Conservation (phyloP, 2,797 vertebrate genomes). For the Pteropus rufus region DNA sequence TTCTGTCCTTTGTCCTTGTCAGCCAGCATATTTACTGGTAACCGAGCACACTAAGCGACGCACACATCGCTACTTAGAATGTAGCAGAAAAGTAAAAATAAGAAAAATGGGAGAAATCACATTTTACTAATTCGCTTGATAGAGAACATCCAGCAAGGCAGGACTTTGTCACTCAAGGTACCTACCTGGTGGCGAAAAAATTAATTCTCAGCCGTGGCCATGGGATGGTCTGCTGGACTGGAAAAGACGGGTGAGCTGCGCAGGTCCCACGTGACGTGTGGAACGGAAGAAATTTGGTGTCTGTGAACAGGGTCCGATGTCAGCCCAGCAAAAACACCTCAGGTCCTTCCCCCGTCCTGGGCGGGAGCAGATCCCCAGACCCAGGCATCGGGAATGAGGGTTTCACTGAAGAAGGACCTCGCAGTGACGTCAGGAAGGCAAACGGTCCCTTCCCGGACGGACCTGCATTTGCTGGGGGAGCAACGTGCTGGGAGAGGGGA, state of each 20-base stretch:
- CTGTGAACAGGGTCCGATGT: not conserved
- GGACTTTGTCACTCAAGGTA: not conserved
- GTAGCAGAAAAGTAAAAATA: not conserved
- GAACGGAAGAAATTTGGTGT: not conserved
- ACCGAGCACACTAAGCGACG: accelerated
- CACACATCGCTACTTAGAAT: accelerated
- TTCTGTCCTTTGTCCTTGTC: too few relatives aligned
- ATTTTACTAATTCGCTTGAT: not conserved
- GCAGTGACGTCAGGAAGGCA: not conserved
- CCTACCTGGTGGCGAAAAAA: not conserved
- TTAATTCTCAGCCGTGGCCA: not conserved
- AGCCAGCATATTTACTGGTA: accelerated
- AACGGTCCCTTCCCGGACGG: not conserved
- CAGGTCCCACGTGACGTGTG: accelerated
- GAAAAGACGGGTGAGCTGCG: too few relatives aligned
- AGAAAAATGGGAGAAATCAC: too few relatives aligned
- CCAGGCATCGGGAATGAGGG: not conserved
- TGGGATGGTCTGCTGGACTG: too few relatives aligned
- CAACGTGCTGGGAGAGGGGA: not conserved
- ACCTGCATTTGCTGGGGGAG: not conserved
- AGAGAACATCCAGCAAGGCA: not conserved
- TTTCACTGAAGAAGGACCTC: not conserved
- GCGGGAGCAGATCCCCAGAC: not conserved
- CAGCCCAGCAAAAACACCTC: too few relatives aligned
- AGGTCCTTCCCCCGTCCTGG: not conserved